phyloP scores from a whole-genome alignment of 2,888 invertebrate species.

The Orthosia gothica region DNA sequence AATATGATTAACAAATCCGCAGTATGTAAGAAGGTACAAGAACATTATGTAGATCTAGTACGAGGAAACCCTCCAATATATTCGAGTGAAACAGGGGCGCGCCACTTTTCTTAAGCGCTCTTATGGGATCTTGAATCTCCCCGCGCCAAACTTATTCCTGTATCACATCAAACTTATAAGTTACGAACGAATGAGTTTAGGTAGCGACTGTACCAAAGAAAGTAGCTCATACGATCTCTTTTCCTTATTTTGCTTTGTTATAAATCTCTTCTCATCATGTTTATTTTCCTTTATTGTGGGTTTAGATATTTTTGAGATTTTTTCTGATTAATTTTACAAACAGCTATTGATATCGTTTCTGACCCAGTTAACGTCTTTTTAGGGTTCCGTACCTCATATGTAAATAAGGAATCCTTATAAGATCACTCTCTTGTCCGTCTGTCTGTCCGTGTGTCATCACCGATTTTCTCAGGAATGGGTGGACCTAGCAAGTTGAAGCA shows the following conservation, averaged over 20 bases:
- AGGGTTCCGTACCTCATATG: too few species aligned
- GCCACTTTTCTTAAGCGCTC: constrained; percentile 75
- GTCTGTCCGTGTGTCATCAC: too few species aligned
- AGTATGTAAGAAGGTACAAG: constrained; percentile 40
- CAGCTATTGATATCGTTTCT: constrained; percentile 1
- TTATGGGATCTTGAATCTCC: constrained; percentile 77
- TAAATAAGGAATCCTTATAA: too few species aligned
- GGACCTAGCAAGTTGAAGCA: too few species aligned
- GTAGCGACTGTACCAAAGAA: constrained; percentile 35
- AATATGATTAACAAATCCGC: constrained; percentile 60
- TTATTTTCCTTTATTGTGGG: constrained; percentile 25
- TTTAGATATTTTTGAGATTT: constrained; percentile 8
- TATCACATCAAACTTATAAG: constrained; percentile 76
- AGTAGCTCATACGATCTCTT: constrained; percentile 42
- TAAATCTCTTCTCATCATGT: constrained; percentile 30
- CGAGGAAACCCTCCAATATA: constrained; percentile 64
- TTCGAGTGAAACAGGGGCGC: constrained; percentile 69
- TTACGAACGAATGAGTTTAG: constrained; percentile 72
- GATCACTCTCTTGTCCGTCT: too few species aligned
- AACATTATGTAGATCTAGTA: constrained; percentile 64
- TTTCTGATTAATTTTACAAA: constrained; percentile 10
- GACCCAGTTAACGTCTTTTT: constrained; percentile 26
- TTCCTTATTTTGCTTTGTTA: constrained; percentile 36
- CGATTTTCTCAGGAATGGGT: too few species aligned
- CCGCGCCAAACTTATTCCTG: constrained; percentile 75